These are phyloP conservation scores for Phoeniculus purpureus DNA, from an alignment of 2,797 vertebrate genomes.

Conservation along the genomic window DNA sequence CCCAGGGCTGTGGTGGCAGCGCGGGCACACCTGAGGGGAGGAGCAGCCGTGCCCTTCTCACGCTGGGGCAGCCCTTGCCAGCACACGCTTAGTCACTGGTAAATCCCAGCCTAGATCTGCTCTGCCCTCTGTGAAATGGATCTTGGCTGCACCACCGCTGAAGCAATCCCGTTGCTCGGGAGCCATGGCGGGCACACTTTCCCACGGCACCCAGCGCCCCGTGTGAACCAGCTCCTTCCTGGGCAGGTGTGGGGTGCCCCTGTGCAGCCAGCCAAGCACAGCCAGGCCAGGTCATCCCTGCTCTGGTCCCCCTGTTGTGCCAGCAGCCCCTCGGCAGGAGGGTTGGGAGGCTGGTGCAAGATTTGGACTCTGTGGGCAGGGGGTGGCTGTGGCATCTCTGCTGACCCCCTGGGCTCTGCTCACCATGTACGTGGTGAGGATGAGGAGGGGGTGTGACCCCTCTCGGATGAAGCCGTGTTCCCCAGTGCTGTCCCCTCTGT, in stretches of 20 bases:
- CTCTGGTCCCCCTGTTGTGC: rapidly evolving
- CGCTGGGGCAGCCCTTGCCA: constrained; percentile 66
- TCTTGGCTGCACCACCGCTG: constrained; percentile 71
- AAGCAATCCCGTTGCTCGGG: constrained; percentile 74
- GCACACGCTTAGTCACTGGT: constrained; percentile 76
- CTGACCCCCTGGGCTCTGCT: neutral
- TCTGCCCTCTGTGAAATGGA: constrained; percentile 56
- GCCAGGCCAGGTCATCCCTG: rapidly evolving
- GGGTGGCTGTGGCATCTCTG: neutral
- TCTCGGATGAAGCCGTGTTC: neutral
- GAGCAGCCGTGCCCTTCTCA: constrained; percentile 52
- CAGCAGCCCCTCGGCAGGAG: neutral
- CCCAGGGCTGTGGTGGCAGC: neutral
- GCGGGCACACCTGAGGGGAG: constrained; percentile 23
- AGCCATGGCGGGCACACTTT: constrained; percentile 60
- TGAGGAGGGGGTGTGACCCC: rapidly evolving
- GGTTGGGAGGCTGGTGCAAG: rapidly evolving
- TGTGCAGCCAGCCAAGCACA: neutral
- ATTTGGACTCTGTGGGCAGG: neutral
- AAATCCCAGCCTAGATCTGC: constrained; percentile 60
- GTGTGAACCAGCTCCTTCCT: constrained; percentile 37
- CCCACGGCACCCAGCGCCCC: constrained; percentile 51
- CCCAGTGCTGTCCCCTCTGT: neutral
- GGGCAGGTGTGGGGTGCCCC: neutral
- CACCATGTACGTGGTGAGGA: rapidly evolving